Evolutionary conservation across 2,797 vertebrate genomes (phyloP).

Genomic region (Notolabrus celidotus): DNA sequence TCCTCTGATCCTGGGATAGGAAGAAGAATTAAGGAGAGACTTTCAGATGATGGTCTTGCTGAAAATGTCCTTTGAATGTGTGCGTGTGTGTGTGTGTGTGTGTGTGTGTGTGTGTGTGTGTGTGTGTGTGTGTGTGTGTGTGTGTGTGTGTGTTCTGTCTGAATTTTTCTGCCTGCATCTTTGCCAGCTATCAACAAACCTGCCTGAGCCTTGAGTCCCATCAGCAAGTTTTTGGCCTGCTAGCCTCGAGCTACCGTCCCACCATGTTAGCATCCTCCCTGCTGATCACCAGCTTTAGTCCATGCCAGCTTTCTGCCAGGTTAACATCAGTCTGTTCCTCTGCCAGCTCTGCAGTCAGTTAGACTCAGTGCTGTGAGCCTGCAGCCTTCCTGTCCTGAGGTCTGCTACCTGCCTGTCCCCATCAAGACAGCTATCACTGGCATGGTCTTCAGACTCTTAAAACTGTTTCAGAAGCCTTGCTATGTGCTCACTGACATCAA

Average conservation of each 20-base stretch:
- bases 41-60: background rate
- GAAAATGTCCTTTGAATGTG: background rate
- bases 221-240: background rate
- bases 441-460: background rate
- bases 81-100: too few species aligned
- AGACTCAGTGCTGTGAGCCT: background rate
- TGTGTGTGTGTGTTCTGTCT: background rate
- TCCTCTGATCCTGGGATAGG: slow-evolving; percentile 85
- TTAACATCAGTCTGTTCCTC: background rate
- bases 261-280: background rate
- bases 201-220: background rate
- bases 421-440: background rate
- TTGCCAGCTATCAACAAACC: too few species aligned
- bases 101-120: too few species aligned
- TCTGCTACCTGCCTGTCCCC: background rate
- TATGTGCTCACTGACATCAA: background rate
- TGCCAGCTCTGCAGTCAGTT: background rate
- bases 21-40: background rate
- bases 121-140: background rate
- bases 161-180: too few species aligned
- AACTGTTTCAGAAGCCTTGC: background rate
- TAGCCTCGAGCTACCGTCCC: background rate
- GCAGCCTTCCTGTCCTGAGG: too few species aligned
- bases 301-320: background rate
- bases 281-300: background rate